Base-by-base conservation (phyloP, 2,888 invertebrate species). In the Hyposoter dolosus region DNA sequence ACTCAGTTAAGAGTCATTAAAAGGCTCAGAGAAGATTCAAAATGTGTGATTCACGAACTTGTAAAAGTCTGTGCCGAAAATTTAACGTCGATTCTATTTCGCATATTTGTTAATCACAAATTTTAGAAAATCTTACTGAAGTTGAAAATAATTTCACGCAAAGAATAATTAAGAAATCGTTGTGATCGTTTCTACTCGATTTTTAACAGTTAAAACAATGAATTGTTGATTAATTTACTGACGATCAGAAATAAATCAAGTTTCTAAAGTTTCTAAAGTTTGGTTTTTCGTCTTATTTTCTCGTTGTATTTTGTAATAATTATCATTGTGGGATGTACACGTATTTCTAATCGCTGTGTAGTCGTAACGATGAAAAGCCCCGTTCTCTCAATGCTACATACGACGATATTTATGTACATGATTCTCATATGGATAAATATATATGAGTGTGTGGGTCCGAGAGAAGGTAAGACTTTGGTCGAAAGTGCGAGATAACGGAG, bases 401-500 rank as follows among this genome's bases (percentile, higher is more conserved):
- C 56, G 12, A 4, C 10, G 56, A 56, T 56, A 56, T 56, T 56
- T 23, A 56, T 23, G 23, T 56, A 60, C 5, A 28, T 28, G 12
- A 28, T 28, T 60, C 60, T 60, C 28, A 28, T 60, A 60, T 40
- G 23, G 35, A n/a, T 53, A 79, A 32, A 53, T 45, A 43, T 28
- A 10, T 72, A 45, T 43, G n/a, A 40, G 40, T 47, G n/a, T 6
- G 47, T 40, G 15, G 35, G 35, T 74, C 23, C 15, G 63, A 23
- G 72, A 77, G 68, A 66, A 53, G 81, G 50, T 50, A 60, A 69
- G 71, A 56, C 77, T 77, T 84, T 81, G 81, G 84, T 81, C 72
- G 76, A 45, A 69, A 77, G 77, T 72, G 69, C 72, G 15, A 77
- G 81, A 84, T 84, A 84, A 84, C 84, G 84, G 77, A 83, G 32